These are phyloP conservation scores for Steatornis caripensis DNA, from an alignment of 2,113 vertebrate genomes.

Conservation along the genomic window DNA sequence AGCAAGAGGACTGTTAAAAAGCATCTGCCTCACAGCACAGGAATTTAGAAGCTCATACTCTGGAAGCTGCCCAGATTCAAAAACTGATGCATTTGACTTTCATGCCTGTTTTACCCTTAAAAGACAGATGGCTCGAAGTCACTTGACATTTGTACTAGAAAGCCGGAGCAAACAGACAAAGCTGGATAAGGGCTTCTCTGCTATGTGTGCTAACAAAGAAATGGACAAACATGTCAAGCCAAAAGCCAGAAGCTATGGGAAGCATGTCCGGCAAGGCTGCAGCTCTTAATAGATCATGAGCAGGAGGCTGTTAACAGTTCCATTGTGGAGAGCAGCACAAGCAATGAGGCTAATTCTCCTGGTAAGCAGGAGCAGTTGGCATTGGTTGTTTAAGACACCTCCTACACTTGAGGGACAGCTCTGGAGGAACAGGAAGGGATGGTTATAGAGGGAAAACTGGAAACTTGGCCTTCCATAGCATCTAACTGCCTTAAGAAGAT, in stretches of 20 bases:
- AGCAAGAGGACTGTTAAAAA: neutral
- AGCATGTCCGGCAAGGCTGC: neutral
- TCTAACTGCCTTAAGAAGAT: neutral
- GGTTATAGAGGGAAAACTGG: neutral
- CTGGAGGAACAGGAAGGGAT: neutral
- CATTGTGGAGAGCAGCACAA: accelerated
- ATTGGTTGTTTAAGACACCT: neutral
- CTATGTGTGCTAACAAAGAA: neutral
- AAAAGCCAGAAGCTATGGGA: neutral
- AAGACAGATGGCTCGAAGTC: neutral
- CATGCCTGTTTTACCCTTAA: neutral
- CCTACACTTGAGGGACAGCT: neutral
- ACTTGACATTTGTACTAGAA: constrained; percentile 4
- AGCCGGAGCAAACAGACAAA: constrained; percentile 16
- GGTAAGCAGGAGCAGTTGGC: neutral
- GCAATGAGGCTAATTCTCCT: neutral
- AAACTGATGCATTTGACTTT: neutral
- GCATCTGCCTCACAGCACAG: neutral
- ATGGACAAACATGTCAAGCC: neutral
- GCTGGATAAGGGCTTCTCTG: neutral
- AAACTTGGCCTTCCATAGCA: neutral
- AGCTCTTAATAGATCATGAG: neutral
- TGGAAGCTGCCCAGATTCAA: neutral
- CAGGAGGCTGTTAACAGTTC: neutral
- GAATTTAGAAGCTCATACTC: neutral